These are phyloP conservation scores for Eugnorisma glareosa DNA, from an alignment of 2,888 invertebrate genomes.

Conservation along the genomic window DNA sequence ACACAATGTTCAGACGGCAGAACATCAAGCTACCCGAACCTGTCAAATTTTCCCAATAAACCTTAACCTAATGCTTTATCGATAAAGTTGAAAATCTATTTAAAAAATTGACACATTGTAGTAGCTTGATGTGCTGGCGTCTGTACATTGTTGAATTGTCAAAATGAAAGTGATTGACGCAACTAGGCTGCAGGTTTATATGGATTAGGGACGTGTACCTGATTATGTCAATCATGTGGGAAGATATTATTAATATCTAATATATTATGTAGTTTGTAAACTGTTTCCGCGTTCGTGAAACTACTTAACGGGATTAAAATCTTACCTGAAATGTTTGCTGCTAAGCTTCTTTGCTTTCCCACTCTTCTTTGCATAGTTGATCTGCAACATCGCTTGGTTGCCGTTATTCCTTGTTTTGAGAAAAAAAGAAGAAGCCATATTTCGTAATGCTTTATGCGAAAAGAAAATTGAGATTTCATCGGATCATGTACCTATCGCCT, in stretches of 20 bases:
- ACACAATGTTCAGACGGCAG: too few species aligned
- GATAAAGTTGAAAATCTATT: too few species aligned
- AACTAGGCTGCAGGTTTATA: neutral
- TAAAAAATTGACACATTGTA: too few species aligned
- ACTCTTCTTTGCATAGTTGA: neutral
- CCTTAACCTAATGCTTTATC: too few species aligned
- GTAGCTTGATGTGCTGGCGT: too few species aligned
- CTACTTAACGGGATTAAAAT: neutral
- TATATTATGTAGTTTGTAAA: neutral
- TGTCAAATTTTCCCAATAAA: too few species aligned
- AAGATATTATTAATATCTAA: conserved; percentile 3
- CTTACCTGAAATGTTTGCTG: neutral
- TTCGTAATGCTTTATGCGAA: neutral
- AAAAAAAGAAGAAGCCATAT: neutral
- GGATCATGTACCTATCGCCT: too few species aligned
- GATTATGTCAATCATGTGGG: neutral
- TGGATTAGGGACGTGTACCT: neutral
- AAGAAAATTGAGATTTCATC: neutral
- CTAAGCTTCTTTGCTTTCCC: neutral
- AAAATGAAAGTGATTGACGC: neutral
- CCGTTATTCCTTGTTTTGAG: neutral
- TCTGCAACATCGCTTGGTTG: neutral
- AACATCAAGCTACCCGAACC: too few species aligned
- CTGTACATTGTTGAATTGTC: neutral
- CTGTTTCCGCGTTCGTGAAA: neutral